Base-by-base conservation (phyloP, 2,113 vertebrate genomes). In the Atherinomorus stipes region DNA sequence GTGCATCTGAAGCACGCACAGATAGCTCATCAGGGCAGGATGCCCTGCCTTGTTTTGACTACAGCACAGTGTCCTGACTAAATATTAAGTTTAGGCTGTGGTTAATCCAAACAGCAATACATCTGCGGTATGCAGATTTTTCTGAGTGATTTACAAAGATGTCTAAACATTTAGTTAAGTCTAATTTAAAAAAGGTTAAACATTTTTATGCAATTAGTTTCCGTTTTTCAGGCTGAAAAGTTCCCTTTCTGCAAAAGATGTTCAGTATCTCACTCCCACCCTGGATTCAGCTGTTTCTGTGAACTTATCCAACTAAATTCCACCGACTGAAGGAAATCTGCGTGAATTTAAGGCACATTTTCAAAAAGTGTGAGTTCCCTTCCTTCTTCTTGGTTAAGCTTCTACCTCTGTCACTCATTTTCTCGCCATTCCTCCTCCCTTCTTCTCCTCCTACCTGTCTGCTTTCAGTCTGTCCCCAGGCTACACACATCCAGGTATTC, bases 31-130 rank as follows among this genome's bases (percentile, higher is more conserved):
- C 69, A 25, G 59, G 60, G 69, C 25, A 0, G 31, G 16, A 19
- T 1, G 19, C 21, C 5, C 47, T 45, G 34, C 68, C 34, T 49
- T 85, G 74, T 90, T 88, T 37, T 76, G 80, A 84, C 76, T 91
- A 63, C 73, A 68, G 56, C 52, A 7, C 57, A 57, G 56, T 40
- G 45, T 49, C 22, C 51, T 25, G 42, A 54, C n/a, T 84, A 86
- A 84, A 88, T 81, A 65, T 82, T 78, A 61, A 68, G 60, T 37
- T 53, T 52, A 28, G 11, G 2, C 23, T 12, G 18, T n/a, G 10
- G 40, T 61, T 80, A 64, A 40, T 47, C 65, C 44, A 75, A 84
- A 83, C 66, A 79, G 11, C 4, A 31, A 31, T 19, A 13, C 59
- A 49, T 31, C 22, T 49, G 15, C 19, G 31, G 53, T 2, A 4